These are phyloP conservation scores for Sebastes reedi DNA, from an alignment of 2,797 vertebrate species.

Conservation along the genomic window DNA sequence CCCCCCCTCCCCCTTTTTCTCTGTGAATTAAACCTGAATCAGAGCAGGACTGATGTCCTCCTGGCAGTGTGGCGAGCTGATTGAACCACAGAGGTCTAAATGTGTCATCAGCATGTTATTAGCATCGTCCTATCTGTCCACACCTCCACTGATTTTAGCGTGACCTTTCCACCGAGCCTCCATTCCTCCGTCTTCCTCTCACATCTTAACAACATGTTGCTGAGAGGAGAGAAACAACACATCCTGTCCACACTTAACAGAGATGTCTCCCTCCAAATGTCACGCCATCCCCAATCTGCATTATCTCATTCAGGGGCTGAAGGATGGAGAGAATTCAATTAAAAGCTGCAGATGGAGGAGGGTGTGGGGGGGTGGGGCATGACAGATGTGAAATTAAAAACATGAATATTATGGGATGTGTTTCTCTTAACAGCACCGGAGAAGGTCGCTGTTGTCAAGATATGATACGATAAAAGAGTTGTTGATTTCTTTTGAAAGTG, in stretches of 20 bases:
- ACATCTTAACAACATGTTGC: slow-evolving; percentile 42
- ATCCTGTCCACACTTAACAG: slow-evolving; percentile 17
- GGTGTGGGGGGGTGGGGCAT: not conserved
- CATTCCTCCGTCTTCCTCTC: slow-evolving; percentile 27
- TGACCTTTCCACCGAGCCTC: slow-evolving; percentile 50
- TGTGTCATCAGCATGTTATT: slow-evolving; percentile 4
- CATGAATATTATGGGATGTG: too few relatives aligned
- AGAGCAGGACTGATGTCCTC: not conserved
- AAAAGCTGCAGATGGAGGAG: slow-evolving; percentile 25
- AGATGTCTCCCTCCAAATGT: slow-evolving; percentile 59
- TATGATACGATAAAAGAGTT: not conserved
- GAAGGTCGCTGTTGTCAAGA: not conserved
- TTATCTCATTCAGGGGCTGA: slow-evolving; percentile 44
- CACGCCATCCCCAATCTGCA: slow-evolving; percentile 65
- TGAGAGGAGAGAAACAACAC: not conserved
- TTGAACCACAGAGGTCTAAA: not conserved
- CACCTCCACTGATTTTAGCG: slow-evolving; percentile 29
- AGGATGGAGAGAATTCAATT: slow-evolving; percentile 43
- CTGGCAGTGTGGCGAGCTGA: not conserved
- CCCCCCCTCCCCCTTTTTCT: too few relatives aligned
- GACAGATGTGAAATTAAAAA: slow-evolving; percentile 24
- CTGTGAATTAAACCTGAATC: too few relatives aligned
- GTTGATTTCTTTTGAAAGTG: not conserved
- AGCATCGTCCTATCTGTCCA: slow-evolving; percentile 27
- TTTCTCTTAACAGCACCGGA: not conserved